A percentile compares a stretch with the other conserved stretches of the same genome.
Conservation (phyloP, 2,888 invertebrate species). For the Cepaea hortensis region DNA sequence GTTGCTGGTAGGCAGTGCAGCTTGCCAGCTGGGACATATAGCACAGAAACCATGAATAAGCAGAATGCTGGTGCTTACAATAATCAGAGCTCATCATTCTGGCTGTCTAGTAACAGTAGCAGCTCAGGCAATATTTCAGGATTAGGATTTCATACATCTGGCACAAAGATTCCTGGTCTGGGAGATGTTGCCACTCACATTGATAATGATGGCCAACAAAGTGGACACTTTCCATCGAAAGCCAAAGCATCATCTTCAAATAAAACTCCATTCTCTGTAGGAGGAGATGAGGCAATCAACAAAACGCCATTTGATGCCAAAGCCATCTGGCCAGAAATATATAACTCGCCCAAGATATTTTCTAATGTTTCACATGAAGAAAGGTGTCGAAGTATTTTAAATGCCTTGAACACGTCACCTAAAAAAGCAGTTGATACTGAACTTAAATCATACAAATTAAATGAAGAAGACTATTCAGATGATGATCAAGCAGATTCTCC, state of each 20-base stretch:
- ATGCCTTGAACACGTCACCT: neutral
- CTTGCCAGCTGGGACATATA: neutral
- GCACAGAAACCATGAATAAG: neutral
- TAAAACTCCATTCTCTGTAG: neutral
- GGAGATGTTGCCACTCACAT: no score
- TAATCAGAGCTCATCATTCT: neutral
- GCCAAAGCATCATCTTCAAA: neutral
- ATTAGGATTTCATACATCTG: constrained; percentile 2
- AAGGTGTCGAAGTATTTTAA: constrained; percentile 2
- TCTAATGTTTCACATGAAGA: neutral
- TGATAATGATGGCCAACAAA: neutral
- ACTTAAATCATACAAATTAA: neutral
- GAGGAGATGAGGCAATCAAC: no score
- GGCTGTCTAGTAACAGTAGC: neutral
- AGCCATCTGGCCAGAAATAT: neutral
- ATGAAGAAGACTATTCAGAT: neutral
- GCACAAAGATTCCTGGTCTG: neutral
- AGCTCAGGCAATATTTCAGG: neutral
- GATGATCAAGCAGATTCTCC: neutral
- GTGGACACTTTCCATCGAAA: neutral
- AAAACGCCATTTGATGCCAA: neutral
- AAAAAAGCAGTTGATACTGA: neutral
- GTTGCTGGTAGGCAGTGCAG: no score
- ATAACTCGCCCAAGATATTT: neutral
- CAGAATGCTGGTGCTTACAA: no score